Conservation (phyloP, 2,888 invertebrate genomes). For the Acanthosepion esculentum region DNA sequence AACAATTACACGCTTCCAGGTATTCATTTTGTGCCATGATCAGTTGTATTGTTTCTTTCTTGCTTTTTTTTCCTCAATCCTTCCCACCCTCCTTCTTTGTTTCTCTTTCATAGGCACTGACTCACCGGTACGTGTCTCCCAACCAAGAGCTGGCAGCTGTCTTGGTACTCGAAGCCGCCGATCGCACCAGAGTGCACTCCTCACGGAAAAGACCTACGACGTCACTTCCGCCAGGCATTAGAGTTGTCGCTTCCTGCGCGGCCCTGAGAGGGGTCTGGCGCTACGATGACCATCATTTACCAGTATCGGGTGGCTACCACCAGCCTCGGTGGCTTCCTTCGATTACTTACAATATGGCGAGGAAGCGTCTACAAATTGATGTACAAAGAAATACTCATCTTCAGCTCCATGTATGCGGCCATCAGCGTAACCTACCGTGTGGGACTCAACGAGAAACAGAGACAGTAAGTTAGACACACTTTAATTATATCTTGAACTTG, state of each 20-base stretch:
- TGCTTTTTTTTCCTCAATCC: neutral
- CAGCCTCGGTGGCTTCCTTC: constrained; percentile 66
- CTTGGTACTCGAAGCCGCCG: constrained; percentile 36
- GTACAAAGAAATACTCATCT: constrained; percentile 90
- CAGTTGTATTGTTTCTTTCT: constrained; percentile 24
- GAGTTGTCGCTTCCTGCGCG: constrained; percentile 35
- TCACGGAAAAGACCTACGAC: constrained; percentile 34
- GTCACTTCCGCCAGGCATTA: constrained; percentile 42
- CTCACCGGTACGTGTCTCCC: neutral
- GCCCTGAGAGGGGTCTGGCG: neutral
- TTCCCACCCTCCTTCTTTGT: neutral
- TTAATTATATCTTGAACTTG: constrained; percentile 34
- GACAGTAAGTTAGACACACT: constrained; percentile 79
- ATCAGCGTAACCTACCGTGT: constrained; percentile 87
- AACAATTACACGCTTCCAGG: neutral
- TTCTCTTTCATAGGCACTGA: constrained; percentile 1
- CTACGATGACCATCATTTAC: constrained; percentile 68
- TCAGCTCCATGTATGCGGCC: constrained; percentile 85
- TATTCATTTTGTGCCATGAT: neutral
- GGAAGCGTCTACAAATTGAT: constrained; percentile 96
- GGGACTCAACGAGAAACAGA: constrained; percentile 81
- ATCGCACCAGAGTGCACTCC: constrained; percentile 6
- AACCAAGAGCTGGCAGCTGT: neutral
- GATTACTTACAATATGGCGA: constrained; percentile 84
- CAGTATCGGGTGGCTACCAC: constrained; percentile 67